Evolutionary conservation across 2,888 invertebrate genomes (phyloP), one percentile per base, ranked within the genome.

Genomic region (Chymomyza fuscimana): DNA sequence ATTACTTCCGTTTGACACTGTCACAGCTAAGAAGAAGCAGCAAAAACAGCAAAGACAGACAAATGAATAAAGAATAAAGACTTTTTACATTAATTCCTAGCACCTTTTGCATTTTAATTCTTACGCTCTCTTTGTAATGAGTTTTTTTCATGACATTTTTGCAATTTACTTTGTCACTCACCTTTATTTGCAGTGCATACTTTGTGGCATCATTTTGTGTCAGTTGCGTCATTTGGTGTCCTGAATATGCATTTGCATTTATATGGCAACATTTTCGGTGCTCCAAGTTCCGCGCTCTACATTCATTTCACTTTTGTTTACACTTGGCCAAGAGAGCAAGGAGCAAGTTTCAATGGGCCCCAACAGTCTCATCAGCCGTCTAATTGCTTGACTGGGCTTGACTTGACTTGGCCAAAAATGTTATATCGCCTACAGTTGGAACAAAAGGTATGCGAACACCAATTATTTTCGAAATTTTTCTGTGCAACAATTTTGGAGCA

Each of bases 71-170:
- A 46, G 40, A 46, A 46, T 46, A 12, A 46, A 46, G 40, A 46
- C 40, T 46, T 46, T 46, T 46, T 25, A 58, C 63, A 58, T 79
- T 83, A 84, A 85, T 85, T 81, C 74, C 72, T 68, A 22, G 72
- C 83, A 81, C 83, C 83, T 79, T 85, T 81, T 81, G 85, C 80
- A 85, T 84, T 84, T 81, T 84, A 84, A 85, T 84, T 71, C 60
- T 60, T 66, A 25, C 19, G 64, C 67, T 60, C 65, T 69, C 40
- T 61, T 69, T 75, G 72, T 78, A 79, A 79, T 79, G 79, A 79
- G 79, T 77, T 73, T 77, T 65, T 62, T 56, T 76, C 68, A 12
- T 4, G 32, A 32, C 40, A 12, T 46, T 46, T 46, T 73, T 81
- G 83, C 82, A 80, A 76, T 81, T 74, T 67, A 16, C 60, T 29